Evolutionary conservation across 2,113 vertebrate genomes (phyloP), one percentile per base, ranked within the genome.

Genomic region (Gnathonemus echidnorhynchus): DNA sequence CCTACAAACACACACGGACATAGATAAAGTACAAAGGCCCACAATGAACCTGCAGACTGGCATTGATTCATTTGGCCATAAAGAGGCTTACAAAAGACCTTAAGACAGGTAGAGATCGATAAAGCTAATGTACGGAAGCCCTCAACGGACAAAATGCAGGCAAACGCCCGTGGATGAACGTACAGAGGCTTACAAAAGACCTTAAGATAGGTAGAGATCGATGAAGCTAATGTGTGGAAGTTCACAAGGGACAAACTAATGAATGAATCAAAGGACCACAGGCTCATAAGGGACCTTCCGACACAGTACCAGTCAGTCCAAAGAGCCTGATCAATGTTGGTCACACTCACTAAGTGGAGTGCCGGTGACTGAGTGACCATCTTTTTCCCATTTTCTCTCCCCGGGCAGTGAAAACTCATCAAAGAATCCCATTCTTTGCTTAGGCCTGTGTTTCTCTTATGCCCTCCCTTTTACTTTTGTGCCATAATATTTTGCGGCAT

Each of bases 271-370:
- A 66, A 11, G n/a, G n/a, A 70, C n/a, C 62, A 31, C 62, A 31
- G 62, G 62, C 62, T 31, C n/a, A 70, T 70, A 70, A 31, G 13
- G 35, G 35, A 42, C 74, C 74, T 80, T 15, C 70, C 1, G 31
- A 77, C 84, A 48, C 42, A 49, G 84, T 49, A 86, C 48, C 21
- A 11, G 45, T 86, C 84, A n/a, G 84, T 10, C 4, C 84, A 48
- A 50, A 86, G 10, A 50, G 45, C 11, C 84, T 86, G 84, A 86
- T 49, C 45, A 48, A 86, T 86, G 84, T 86, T 86, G 84, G 84
- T 86, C 84, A 24, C 45, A 45, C 45, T n/a, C 46, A 4, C 21
- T 86, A 48, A 86, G 24, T 49, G 46, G 84, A 50, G 45, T 50
- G 48, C 46, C 6, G 2, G 11, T 13, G 84, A 49, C 11, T 17